These are phyloP conservation scores for Lethrus apterus DNA, from an alignment of 1,140 invertebrate species.

Conservation along the genomic window DNA sequence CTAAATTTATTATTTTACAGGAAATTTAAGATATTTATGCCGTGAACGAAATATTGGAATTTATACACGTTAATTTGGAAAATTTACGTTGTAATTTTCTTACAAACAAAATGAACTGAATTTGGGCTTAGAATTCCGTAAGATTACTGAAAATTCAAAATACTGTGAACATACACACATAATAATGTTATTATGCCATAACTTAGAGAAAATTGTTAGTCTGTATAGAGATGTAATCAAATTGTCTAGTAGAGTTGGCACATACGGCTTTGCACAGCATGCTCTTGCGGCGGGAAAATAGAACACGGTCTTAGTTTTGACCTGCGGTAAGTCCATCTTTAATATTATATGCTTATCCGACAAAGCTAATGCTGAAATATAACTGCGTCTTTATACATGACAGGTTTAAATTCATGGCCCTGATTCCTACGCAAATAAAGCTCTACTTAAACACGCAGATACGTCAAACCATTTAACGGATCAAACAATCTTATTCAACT, in stretches of 20 bases:
- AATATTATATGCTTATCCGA: slow-evolving; percentile 22
- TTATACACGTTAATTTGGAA: too few species aligned
- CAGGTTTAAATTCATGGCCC: slow-evolving; percentile 18
- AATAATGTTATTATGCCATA: not conserved
- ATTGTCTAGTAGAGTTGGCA: slow-evolving; percentile 2
- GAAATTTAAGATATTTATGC: too few species aligned
- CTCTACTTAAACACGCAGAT: slow-evolving; percentile 16
- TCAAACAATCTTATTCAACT: too few species aligned
- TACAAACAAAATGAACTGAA: too few species aligned
- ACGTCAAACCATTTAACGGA: too few species aligned
- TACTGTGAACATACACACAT: not conserved
- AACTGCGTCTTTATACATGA: slow-evolving; percentile 18
- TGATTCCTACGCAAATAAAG: slow-evolving; percentile 19
- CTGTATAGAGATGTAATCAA: not conserved
- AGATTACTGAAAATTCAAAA: too few species aligned
- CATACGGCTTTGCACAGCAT: not conserved
- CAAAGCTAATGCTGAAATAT: slow-evolving; percentile 20
- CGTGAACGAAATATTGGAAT: too few species aligned
- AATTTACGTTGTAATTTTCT: too few species aligned
- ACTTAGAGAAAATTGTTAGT: not conserved
- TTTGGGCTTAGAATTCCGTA: too few species aligned
- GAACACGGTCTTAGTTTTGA: not conserved
- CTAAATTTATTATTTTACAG: too few species aligned
- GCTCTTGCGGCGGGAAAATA: not conserved
- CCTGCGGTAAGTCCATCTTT: slow-evolving; percentile 15